These are phyloP conservation scores for Eulacestoma nigropectus DNA, from an alignment of 2,113 vertebrate genomes.

Conservation along the genomic window DNA sequence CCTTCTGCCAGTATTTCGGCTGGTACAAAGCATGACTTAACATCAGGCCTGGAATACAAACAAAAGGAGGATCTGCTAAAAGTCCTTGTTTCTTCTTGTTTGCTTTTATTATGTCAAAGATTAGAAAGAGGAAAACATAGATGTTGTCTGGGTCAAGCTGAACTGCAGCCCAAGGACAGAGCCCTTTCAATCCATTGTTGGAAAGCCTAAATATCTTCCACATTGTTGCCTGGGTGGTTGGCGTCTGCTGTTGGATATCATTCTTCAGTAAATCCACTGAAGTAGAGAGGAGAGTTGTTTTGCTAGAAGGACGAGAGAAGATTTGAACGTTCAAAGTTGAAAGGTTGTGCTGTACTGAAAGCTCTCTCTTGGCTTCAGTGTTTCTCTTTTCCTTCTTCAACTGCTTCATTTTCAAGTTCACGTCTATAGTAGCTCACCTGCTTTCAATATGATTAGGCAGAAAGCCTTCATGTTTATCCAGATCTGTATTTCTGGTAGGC, in stretches of 20 bases:
- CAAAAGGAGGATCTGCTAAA: slow-evolving; percentile 18
- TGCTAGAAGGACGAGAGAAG: background rate
- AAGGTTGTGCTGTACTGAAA: background rate
- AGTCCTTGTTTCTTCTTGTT: slow-evolving; percentile 34
- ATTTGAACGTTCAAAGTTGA: background rate
- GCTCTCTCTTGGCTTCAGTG: background rate
- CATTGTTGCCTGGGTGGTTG: background rate
- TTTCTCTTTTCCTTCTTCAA: background rate
- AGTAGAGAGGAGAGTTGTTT: background rate
- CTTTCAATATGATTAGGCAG: background rate
- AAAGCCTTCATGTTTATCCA: background rate
- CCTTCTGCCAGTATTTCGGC: background rate
- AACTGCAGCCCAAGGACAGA: background rate
- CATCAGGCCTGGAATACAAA: background rate
- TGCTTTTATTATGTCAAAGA: slow-evolving; percentile 43
- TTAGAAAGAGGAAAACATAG: background rate
- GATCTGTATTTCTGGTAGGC: background rate
- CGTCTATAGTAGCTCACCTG: background rate
- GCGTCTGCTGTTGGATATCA: background rate
- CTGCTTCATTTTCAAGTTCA: background rate
- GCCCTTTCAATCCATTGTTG: background rate
- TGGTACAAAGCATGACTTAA: background rate
- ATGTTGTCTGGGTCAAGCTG: slow-evolving; percentile 17
- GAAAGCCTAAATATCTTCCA: background rate
- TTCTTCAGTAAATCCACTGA: background rate